These are phyloP conservation scores for Brenthis ino DNA, from an alignment of 2,888 invertebrate genomes.

Conservation along the genomic window DNA sequence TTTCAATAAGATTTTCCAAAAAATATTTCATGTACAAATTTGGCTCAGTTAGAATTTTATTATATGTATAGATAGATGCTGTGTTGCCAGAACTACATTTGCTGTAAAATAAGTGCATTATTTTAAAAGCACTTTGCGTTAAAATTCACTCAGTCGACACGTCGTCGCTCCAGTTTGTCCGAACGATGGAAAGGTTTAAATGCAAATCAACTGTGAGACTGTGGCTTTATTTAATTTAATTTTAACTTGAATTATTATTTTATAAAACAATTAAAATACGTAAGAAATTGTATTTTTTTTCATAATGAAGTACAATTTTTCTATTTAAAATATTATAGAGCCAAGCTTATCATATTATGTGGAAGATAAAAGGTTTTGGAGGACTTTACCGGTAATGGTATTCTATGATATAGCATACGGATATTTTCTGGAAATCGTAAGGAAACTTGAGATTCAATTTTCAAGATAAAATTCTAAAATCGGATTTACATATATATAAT, in stretches of 20 bases:
- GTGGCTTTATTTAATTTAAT: slow-evolving; percentile 9
- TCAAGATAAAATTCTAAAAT: too few relatives aligned
- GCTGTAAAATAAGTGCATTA: slow-evolving; percentile 47
- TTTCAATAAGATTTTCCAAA: too few relatives aligned
- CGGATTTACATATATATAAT: too few relatives aligned
- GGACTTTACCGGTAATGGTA: too few relatives aligned
- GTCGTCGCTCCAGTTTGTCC: slow-evolving; percentile 45
- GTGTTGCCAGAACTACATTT: slow-evolving; percentile 32
- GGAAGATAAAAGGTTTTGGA: too few relatives aligned
- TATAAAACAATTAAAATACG: background rate
- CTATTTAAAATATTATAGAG: too few relatives aligned
- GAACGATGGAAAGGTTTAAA: slow-evolving; percentile 55
- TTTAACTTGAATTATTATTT: background rate
- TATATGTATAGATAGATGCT: slow-evolving; percentile 8
- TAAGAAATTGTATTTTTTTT: background rate
- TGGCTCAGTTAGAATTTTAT: background rate
- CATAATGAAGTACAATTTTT: too few relatives aligned
- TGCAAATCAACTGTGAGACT: slow-evolving; percentile 49
- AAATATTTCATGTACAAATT: background rate
- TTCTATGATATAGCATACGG: too few relatives aligned
- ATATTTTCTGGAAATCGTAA: too few relatives aligned
- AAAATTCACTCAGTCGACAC: slow-evolving; percentile 60
- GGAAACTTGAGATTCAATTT: too few relatives aligned
- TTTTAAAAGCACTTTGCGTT: slow-evolving; percentile 55
- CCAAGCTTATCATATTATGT: too few relatives aligned